Evolutionary conservation across 2,113 vertebrate genomes (phyloP), one percentile per base, ranked within the genome.

Genomic region (Gallinago jamesoni): DNA sequence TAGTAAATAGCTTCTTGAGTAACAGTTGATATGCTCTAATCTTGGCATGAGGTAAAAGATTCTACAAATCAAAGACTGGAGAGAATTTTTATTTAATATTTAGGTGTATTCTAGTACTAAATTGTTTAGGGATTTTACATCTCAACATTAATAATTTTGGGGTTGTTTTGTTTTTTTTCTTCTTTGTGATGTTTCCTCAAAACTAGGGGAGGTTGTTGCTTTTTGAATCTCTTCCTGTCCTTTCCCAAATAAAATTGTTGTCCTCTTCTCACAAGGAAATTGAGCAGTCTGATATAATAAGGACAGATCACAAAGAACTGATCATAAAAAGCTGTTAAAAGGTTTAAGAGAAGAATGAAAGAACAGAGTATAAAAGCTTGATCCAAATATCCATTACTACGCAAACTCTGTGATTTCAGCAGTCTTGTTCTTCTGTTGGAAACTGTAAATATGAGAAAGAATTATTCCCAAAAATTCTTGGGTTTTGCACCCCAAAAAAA

Each of bases 1-100:
- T 87, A 97, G 88, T 92, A 92, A 93, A 89, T 37, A 90, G 27
- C 64, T 93, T 94, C 78, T 70, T 70, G 53, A 85, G 41, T 84
- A 96, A 96, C 28, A 47, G 83, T 59, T 79, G 47, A 87, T 77
- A 41, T 74, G 21, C 52, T 93, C 39, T 69, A 93, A 67, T 90
- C 47, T 74, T 93, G 37, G 41, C 70, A 89, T 84, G 50, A 86
- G 63, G 33, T 64, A 73, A 67, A 77, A 75, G 18, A 91, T 84
- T 94, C 76, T 88, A 63, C 93, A 69, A 89, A 94, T 92, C 43
- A 41, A 43, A 89, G 56, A 53, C n/a, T 48, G 35, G 63, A 77
- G 52, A 60, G 12, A 67, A 67, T 41, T 80, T 68, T 80, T 70
- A 6, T 25, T 35, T 48, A 59, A 52, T 41, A n/a, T 43, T 33